A percentile compares a stretch with the other conserved stretches of the same genome.
Conservation (phyloP, 2,888 invertebrate genomes). For the Elmis aenea region DNA sequence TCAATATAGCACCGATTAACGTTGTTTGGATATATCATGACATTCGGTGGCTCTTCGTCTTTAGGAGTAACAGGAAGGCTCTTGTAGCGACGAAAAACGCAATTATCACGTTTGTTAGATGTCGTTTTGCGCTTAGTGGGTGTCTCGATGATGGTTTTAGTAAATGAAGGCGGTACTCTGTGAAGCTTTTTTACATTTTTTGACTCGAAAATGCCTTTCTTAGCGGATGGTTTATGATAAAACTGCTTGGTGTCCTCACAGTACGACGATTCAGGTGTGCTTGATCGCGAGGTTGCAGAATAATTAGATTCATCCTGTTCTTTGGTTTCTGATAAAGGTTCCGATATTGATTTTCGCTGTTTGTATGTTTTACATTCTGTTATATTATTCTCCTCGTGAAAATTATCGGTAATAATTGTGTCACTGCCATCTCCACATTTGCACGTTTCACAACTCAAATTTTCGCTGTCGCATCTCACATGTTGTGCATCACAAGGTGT, state of each 20-base stretch:
- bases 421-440: too few relatives aligned
- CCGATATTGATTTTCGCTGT: too few relatives aligned
- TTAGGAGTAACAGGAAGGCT: not conserved
- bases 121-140: not conserved
- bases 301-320: too few relatives aligned
- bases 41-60: constrained; percentile 2
- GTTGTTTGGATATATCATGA: not conserved
- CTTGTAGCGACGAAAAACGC: constrained; percentile 1
- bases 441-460: too few relatives aligned
- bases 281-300: constrained; percentile 2
- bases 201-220: constrained; percentile 16
- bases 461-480: too few relatives aligned
- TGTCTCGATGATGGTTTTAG: not conserved
- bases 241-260: constrained; percentile 20
- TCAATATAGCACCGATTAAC: constrained; percentile 6
- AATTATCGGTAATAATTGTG: too few relatives aligned
- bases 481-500: too few relatives aligned
- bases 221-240: constrained; percentile 18
- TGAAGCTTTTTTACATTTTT: constrained; percentile 5
- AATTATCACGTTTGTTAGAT: not conserved
- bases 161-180: constrained; percentile 6
- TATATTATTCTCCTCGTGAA: too few relatives aligned
- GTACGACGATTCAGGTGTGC: constrained; percentile 11
- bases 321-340: too few relatives aligned
- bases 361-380: too few relatives aligned